Evolutionary conservation across 2,888 invertebrate species (phyloP).

Genomic region (Ditylenchus weischeri): DNA sequence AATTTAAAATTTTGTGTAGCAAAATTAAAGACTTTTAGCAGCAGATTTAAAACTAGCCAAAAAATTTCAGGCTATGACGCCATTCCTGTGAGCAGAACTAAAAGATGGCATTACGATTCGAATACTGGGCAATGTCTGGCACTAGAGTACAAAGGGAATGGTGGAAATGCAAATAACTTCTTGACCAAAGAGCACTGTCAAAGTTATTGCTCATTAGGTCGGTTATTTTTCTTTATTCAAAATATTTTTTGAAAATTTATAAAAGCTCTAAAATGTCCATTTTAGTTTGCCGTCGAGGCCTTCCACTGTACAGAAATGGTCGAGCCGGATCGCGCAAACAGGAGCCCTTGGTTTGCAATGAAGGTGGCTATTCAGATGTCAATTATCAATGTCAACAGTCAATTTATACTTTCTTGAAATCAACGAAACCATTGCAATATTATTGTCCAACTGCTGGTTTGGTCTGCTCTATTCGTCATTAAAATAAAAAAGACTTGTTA

Average conservation of each 20-base stretch:
- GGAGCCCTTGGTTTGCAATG: neutral
- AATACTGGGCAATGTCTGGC: neutral
- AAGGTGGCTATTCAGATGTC: neutral
- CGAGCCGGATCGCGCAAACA: neutral
- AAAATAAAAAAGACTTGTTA: neutral
- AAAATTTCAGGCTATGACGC: neutral
- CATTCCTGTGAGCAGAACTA: neutral
- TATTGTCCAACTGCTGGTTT: neutral
- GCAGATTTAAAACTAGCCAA: too few relatives aligned
- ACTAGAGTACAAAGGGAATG: neutral
- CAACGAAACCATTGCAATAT: neutral
- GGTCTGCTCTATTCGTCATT: neutral
- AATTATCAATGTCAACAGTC: neutral
- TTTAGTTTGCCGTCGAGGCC: neutral
- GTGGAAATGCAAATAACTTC: constrained; percentile 2
- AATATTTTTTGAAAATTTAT: neutral
- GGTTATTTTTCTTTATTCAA: too few relatives aligned
- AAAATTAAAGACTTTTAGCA: too few relatives aligned
- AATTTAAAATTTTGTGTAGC: too few relatives aligned
- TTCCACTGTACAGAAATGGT: neutral
- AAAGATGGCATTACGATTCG: neutral
- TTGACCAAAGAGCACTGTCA: constrained; percentile 1
- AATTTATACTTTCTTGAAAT: neutral
- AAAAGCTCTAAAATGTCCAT: neutral
- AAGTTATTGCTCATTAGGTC: neutral